A percentile compares a stretch with the other conserved stretches of the same genome.
These are phyloP conservation scores for Alloscopus bannaensis DNA, from an alignment of 2,888 invertebrate genomes.

Conservation along the genomic window DNA sequence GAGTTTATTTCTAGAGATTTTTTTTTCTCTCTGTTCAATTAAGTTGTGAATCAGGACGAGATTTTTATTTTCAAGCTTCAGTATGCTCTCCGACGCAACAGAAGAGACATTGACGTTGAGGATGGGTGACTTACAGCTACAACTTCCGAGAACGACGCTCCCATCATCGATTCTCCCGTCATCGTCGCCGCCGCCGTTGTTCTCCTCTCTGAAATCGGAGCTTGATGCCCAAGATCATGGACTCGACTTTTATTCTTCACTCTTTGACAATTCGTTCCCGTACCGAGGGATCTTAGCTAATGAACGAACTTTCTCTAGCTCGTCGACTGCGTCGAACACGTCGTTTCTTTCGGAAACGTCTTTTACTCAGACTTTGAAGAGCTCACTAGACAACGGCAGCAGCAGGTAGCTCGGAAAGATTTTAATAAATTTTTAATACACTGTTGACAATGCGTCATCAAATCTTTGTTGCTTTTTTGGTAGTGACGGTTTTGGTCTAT, in stretches of 20 bases:
- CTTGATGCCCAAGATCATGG: slow-evolving; percentile 39
- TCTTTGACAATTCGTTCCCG: slow-evolving; percentile 59
- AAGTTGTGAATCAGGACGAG: background rate
- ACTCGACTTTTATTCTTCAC: slow-evolving; percentile 56
- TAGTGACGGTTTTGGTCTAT: slow-evolving; percentile 45
- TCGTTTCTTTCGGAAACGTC: slow-evolving; percentile 60
- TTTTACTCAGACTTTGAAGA: slow-evolving; percentile 49
- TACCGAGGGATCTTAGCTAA: slow-evolving; percentile 53
- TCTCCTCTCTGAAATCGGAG: slow-evolving; percentile 46
- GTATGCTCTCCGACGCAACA: slow-evolving; percentile 52
- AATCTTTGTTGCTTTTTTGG: background rate
- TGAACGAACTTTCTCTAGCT: slow-evolving; percentile 59
- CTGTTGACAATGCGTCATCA: background rate
- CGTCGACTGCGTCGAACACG: slow-evolving; percentile 55
- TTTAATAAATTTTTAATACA: background rate
- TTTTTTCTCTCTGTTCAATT: too few species aligned
- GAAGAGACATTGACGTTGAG: slow-evolving; percentile 54
- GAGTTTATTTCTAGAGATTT: too few species aligned
- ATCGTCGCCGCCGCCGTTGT: slow-evolving; percentile 32
- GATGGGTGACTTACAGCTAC: slow-evolving; percentile 48
- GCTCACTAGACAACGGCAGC: slow-evolving; percentile 37
- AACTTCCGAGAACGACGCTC: slow-evolving; percentile 25
- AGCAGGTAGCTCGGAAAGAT: background rate
- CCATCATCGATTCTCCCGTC: slow-evolving; percentile 19
- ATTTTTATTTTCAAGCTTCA: slow-evolving; percentile 40